Evolutionary conservation across 64 coral and sea anemone genomes (phyloP).

Genomic region (Montipora cactus): DNA sequence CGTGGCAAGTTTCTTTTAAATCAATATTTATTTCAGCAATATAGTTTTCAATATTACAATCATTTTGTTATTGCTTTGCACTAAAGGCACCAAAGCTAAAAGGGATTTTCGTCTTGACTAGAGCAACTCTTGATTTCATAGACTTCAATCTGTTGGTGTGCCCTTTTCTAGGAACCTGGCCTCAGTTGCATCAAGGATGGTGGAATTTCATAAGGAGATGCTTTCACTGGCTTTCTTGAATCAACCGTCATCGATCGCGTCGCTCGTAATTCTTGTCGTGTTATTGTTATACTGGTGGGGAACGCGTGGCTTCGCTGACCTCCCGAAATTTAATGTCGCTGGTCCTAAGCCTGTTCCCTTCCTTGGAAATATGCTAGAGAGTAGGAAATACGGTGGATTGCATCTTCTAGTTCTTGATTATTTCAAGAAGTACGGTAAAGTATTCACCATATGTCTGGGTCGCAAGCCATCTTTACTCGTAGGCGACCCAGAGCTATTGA

Average conservation of each 20-base stretch:
- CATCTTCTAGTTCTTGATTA: constrained; percentile 34
- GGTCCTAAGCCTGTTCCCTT: constrained; percentile 67
- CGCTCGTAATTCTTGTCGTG: background rate
- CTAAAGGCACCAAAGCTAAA: too few species aligned
- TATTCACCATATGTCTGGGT: constrained; percentile 56
- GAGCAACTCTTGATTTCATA: too few species aligned
- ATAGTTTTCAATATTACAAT: too few species aligned
- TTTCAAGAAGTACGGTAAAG: constrained; percentile 74
- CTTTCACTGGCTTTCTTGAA: background rate
- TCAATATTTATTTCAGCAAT: too few species aligned
- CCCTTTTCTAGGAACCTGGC: background rate
- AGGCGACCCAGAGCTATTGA: constrained; percentile 67
- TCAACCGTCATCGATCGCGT: background rate
- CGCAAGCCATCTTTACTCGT: constrained; percentile 23
- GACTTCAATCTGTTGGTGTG: background rate
- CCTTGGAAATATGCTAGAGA: constrained; percentile 74
- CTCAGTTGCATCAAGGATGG: background rate
- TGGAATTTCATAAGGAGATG: background rate
- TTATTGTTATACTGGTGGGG: constrained; percentile 58
- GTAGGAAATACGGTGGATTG: constrained; percentile 47
- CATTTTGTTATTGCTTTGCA: too few species aligned
- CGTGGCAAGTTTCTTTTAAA: too few species aligned
- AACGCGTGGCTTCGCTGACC: constrained; percentile 32
- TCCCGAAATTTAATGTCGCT: constrained; percentile 68
- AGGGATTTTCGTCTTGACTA: too few species aligned